phyloP scores from a whole-genome alignment of 2,113 vertebrate genomes.

The Sinocyclocheilus rhinocerous region DNA sequence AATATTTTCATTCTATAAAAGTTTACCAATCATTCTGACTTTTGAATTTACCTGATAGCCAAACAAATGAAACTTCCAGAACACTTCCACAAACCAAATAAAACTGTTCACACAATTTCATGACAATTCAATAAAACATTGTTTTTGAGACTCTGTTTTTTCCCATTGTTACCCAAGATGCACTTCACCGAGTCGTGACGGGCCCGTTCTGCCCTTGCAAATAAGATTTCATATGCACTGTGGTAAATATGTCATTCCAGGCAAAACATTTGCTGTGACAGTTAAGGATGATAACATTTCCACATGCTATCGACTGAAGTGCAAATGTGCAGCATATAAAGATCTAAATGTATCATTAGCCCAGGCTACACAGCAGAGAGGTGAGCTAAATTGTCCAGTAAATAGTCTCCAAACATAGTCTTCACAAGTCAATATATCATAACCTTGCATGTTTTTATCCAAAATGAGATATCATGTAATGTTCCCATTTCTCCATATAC shows the following conservation, averaged over 20 bases:
- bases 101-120: neutral
- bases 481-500: constrained; percentile 2
- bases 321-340: constrained; percentile 50
- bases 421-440: neutral
- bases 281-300: constrained; percentile 42
- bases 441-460: constrained; percentile 16
- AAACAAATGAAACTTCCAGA: neutral
- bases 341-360: constrained; percentile 53
- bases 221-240: neutral
- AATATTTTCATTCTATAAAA: neutral
- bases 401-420: constrained; percentile 52
- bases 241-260: constrained; percentile 36
- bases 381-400: constrained; percentile 53
- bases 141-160: neutral
- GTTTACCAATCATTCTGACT: neutral
- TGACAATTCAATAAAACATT: neutral
- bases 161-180: neutral
- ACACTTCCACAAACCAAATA: neutral
- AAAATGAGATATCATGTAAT: constrained; percentile 24
- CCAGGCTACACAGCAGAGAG: constrained; percentile 43
- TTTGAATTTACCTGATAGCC: neutral
- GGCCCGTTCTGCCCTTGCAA: neutral
- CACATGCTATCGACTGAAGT: constrained; percentile 32
- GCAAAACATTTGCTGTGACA: constrained; percentile 15
- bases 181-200: neutral